Evolutionary conservation across 2,113 vertebrate genomes (phyloP).

Genomic region (Sclerurus mexicanus): DNA sequence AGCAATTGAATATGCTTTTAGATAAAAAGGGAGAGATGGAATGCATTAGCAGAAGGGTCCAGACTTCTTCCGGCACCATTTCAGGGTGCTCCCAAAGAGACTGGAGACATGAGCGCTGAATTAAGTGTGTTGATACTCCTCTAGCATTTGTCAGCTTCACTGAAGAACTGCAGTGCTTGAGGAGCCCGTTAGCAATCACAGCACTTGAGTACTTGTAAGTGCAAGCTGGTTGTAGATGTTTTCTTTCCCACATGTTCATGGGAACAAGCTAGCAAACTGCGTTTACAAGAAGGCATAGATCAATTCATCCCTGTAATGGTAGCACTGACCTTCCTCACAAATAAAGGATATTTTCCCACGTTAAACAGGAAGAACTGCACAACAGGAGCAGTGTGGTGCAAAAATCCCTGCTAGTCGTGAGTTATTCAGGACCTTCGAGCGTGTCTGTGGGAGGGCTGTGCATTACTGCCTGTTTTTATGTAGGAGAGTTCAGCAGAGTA

Average conservation of each 20-base stretch:
- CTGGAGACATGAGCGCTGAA: not conserved
- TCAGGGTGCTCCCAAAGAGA: not conserved
- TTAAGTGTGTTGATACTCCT: constrained; percentile 15
- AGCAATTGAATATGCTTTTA: not conserved
- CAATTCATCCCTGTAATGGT: constrained; percentile 31
- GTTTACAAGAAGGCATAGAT: constrained; percentile 33
- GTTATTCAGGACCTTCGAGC: constrained; percentile 18
- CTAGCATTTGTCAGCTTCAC: not conserved
- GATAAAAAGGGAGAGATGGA: not conserved
- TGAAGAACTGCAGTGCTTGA: not conserved
- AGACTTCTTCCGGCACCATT: not conserved
- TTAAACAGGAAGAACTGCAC: constrained; percentile 37
- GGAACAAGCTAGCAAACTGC: constrained; percentile 1
- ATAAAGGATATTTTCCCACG: constrained; percentile 24
- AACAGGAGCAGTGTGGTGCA: constrained; percentile 40
- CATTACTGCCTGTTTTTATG: not conserved
- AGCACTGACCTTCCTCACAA: constrained; percentile 30
- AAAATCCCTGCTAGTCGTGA: not conserved
- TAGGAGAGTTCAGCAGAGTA: not conserved
- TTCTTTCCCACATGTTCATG: constrained; percentile 39
- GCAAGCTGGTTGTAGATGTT: constrained; percentile 30
- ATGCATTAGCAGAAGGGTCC: not conserved
- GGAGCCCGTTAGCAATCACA: constrained; percentile 6
- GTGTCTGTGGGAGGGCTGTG: constrained; percentile 8
- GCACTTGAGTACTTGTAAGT: not conserved